These are phyloP conservation scores for Lithophane ornitopus DNA, from an alignment of 2,888 invertebrate genomes.

Conservation along the genomic window DNA sequence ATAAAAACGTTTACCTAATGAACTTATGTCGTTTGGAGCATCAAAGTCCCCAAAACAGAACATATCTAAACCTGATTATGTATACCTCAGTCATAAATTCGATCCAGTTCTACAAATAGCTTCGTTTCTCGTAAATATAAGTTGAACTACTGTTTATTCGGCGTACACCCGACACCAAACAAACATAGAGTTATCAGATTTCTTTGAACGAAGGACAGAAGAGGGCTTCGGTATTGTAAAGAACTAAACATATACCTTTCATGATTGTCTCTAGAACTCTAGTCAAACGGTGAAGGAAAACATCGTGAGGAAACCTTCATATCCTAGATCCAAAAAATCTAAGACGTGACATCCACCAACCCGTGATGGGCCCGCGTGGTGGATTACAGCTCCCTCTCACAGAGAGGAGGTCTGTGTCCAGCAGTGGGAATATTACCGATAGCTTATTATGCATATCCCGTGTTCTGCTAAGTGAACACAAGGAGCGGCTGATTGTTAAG, in stretches of 20 bases:
- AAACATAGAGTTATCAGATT: slow-evolving; percentile 53
- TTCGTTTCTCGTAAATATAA: slow-evolving; percentile 52
- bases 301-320: neutral
- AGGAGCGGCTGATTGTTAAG: slow-evolving; percentile 47
- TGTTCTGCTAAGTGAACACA: slow-evolving; percentile 33
- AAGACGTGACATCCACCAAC: neutral
- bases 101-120: slow-evolving; percentile 54
- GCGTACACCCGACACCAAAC: slow-evolving; percentile 44
- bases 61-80: slow-evolving; percentile 19
- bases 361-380: neutral
- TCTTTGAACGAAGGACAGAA: slow-evolving; percentile 31
- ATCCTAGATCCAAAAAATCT: neutral
- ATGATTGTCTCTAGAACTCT: neutral
- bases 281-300: neutral
- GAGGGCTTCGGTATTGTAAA: slow-evolving; percentile 21
- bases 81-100: slow-evolving; percentile 46
- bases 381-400: neutral
- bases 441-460: neutral
- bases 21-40: neutral
- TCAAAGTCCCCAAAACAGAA: slow-evolving; percentile 18
- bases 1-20: slow-evolving; percentile 14
- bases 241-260: slow-evolving; percentile 7
- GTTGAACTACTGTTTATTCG: slow-evolving; percentile 46
- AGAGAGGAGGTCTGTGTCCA: neutral
- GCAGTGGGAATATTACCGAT: neutral